A percentile compares a stretch with the other conserved stretches of the same genome.
These are phyloP conservation scores for Ptychodera flava DNA, from an alignment of 35 echinoderm and acorn worm species.

Conservation along the genomic window DNA sequence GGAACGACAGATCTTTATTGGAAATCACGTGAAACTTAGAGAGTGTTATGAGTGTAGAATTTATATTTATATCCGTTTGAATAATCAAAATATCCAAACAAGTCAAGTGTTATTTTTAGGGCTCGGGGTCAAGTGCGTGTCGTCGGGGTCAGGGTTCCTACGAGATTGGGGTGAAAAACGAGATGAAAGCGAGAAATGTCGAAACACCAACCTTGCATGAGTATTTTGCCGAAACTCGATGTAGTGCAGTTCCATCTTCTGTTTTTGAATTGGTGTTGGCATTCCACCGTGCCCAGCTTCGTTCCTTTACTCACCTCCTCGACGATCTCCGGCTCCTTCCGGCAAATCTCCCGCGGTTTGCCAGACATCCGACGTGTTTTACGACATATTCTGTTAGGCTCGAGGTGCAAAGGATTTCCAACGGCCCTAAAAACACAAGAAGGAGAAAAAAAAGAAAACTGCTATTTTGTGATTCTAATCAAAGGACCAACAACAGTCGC, in stretches of 20 bases:
- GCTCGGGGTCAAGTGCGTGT: no score
- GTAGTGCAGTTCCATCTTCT: constrained; percentile 93
- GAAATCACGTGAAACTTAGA: no score
- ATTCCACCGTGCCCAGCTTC: constrained; percentile 62
- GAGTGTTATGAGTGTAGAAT: no score
- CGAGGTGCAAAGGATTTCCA: constrained; percentile 86
- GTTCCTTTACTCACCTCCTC: constrained; percentile 73
- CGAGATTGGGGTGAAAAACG: no score
- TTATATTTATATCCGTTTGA: no score
- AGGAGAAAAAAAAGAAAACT: not conserved
- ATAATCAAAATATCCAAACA: no score
- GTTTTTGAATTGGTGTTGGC: constrained; percentile 68
- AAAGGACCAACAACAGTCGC: no score
- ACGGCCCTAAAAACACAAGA: constrained; percentile 55
- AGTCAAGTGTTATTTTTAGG: no score
- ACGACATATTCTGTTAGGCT: constrained; percentile 88
- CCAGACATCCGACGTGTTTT: constrained; percentile 60
- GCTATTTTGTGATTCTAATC: no score
- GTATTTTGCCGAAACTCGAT: constrained; percentile 47
- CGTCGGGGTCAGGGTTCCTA: no score
- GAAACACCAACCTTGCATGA: constrained; percentile 82
- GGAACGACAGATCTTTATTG: no score
- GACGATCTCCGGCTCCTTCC: constrained; percentile 84
- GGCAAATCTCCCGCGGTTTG: constrained; percentile 70
- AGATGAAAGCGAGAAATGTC: no score